phyloP scores from a whole-genome alignment of 2,888 invertebrate genomes.

The Xanthorhoe designata region DNA sequence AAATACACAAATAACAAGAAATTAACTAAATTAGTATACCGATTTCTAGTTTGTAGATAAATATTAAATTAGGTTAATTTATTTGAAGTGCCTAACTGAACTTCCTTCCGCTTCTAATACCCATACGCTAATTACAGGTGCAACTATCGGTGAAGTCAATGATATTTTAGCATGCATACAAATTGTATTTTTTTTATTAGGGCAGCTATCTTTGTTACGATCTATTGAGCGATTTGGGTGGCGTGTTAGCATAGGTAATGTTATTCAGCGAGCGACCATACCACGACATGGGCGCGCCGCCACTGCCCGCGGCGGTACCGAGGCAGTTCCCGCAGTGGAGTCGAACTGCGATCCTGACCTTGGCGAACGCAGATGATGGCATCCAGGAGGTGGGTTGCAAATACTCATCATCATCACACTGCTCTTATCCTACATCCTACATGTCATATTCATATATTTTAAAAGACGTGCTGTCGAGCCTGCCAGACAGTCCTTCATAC shows the following conservation, averaged over 20 bases:
- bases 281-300: conserved; percentile 63
- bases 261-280: conserved; percentile 56
- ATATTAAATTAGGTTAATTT: too few relatives aligned
- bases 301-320: conserved; percentile 49
- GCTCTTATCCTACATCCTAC: too few relatives aligned
- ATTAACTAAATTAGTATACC: too few relatives aligned
- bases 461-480: too few relatives aligned
- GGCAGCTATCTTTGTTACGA: conserved; percentile 22
- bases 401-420: conserved; percentile 1
- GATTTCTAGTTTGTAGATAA: too few relatives aligned
- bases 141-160: conserved; percentile 11
- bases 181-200: neutral
- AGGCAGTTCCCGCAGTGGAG: conserved; percentile 71
- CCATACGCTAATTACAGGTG: conserved; percentile 22
- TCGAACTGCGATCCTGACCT: conserved; percentile 66
- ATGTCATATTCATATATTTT: neutral
- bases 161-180: too few relatives aligned
- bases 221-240: conserved; percentile 35
- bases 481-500: too few relatives aligned
- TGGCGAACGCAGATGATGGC: conserved; percentile 56
- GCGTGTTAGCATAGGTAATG: conserved; percentile 50
- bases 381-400: conserved; percentile 48
- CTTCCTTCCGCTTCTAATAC: neutral
- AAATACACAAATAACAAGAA: too few relatives aligned
- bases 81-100: too few relatives aligned